Base-by-base conservation (phyloP, 37 sponge, comb jelly and placozoan species). In the Cladorhizidae sp. region DNA sequence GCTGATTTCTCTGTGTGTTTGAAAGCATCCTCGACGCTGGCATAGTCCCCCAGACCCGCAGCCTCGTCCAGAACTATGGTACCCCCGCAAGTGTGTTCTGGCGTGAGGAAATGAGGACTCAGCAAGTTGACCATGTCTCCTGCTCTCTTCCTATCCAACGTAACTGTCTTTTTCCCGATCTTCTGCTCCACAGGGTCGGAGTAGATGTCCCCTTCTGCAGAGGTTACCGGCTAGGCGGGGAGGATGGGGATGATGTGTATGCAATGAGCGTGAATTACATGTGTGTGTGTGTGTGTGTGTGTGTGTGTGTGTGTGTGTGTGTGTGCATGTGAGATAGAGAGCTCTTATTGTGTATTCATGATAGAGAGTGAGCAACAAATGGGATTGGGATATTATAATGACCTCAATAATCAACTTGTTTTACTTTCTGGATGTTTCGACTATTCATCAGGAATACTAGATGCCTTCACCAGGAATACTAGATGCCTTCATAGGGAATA, bases 11-110 rank as follows among this genome's bases (percentile, higher is more conserved):
- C 74, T 11, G 54, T 40, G 42, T 35, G 37, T 18, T 15, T 51
- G 57, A 74, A 22, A 37, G 74, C 74, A 55, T 74, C 74, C 37
- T 74, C 35, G 28, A 74, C 74, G 31, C 74, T 74, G 32, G 74
- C 74, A 43, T 74, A 74, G 36, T 74, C 74, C 7, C 57, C 35
- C 57, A 42, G 25, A 1, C 2, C 43, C 43, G 7, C 15, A 25
- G 5, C 15, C 2, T 25, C 37, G 25, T 71, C 49, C 45, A 71
- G 43, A 71, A 23, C 28, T 41, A 71, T 41, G 49, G 42, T 21
- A 9, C 49, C 49, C 3, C 49, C 49, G 26, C 3, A 1, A 1
- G 49, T 41, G 32, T 67, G 67, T 18, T 65, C 68, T 29, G 68
- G 79, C 26, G 79, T 63, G 35, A 78, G 28, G 43, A 63, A 49